Conservation (phyloP, 2,888 invertebrate species). For the Agrotis puta region DNA sequence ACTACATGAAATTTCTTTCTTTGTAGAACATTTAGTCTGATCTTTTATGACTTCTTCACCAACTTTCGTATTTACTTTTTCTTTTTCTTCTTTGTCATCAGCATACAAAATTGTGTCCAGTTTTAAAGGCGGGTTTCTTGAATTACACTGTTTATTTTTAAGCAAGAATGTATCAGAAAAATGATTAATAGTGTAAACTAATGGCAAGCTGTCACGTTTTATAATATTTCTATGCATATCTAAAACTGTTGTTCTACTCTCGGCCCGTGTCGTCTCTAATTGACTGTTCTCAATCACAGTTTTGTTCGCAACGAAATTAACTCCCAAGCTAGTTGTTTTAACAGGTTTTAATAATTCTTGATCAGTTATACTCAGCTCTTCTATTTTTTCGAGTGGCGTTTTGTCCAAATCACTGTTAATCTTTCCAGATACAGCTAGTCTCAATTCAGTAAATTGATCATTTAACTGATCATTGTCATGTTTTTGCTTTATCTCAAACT, state of each 20-base stretch:
- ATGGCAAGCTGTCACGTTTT: conserved; percentile 68
- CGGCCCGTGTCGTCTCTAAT: background rate
- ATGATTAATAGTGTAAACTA: conserved; percentile 54
- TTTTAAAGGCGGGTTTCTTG: conserved; percentile 70
- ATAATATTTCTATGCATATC: conserved; percentile 64
- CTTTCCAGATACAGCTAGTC: conserved; percentile 68
- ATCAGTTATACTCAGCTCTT: conserved; percentile 65
- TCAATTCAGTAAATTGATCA: conserved; percentile 60
- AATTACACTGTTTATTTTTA: conserved; percentile 71
- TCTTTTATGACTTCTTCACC: conserved; percentile 67
- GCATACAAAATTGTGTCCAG: conserved; percentile 73
- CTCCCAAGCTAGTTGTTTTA: conserved; percentile 67
- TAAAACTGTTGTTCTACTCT: conserved; percentile 52
- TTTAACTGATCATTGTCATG: conserved; percentile 44
- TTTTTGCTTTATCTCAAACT: conserved; percentile 42
- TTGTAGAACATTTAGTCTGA: conserved; percentile 51
- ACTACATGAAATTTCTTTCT: conserved; percentile 15
- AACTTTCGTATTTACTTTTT: conserved; percentile 66
- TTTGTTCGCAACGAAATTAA: conserved; percentile 66
- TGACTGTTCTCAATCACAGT: conserved; percentile 37
- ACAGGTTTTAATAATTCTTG: conserved; percentile 62
- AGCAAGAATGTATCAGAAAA: conserved; percentile 69
- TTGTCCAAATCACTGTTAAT: conserved; percentile 73
- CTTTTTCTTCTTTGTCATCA: conserved; percentile 58
- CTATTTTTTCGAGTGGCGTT: conserved; percentile 68